Evolutionary conservation across 2,113 vertebrate species (phyloP), one percentile per base, ranked within the genome.

Genomic region (Callopanchax toddi): DNA sequence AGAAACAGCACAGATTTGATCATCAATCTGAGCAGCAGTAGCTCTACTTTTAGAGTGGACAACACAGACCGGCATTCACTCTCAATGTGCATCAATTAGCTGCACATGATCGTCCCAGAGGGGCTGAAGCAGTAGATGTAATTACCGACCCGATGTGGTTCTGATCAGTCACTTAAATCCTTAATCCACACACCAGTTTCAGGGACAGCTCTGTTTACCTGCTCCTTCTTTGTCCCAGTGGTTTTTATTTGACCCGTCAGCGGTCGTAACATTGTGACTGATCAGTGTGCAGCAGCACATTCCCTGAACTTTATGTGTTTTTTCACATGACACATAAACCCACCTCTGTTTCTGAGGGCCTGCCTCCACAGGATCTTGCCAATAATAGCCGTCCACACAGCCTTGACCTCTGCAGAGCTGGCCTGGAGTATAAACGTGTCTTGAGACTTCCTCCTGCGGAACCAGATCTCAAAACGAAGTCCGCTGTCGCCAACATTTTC

Each of bases 381-480:
- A 21, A 95, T 91, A 59, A 92, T 89, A 11, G 76, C 55, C 0
- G 94, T 94, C 94, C 95, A 94, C 42, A 89, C 83, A 0, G 86
- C 84, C 81, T 95, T 95, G 76, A 90, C 86, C 69, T 95, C 94
- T 0, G 78, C 69, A 0, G 92, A 92, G 66, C 86, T 79, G 42
- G 94, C 93, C 67, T 95, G 95, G 29, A 95, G 92, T 64, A 94
- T 84, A 59, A 93, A 94, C 0, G 93, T 94, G 72, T 95, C 94
- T 72, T 95, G 93, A 6, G 92, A 91, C 68, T 94, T 94, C 74
- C 93, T 90, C 23, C 94, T 83, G 3, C 92, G 87, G 60, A 95
- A 95, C 94, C 93, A 96, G 80, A 95, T 95, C 91, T 95, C 94
- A 67, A 95, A 95, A 15, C 92, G 91, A 10, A 95, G 88, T 11